phyloP scores from a whole-genome alignment of 2,888 invertebrate species.

The Bedellia somnulentella region DNA sequence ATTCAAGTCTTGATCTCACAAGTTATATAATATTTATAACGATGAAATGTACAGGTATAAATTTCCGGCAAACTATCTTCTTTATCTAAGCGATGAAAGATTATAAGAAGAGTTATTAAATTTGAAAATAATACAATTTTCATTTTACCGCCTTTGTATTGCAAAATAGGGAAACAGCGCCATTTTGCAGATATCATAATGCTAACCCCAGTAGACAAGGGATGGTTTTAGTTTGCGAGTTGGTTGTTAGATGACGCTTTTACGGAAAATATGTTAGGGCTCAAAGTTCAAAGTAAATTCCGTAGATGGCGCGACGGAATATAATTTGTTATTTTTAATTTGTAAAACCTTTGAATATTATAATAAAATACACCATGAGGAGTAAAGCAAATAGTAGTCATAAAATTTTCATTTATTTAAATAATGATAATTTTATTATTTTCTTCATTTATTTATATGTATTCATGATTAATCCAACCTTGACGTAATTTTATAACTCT shows the following conservation, averaged over 20 bases:
- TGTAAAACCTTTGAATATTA: too few species aligned
- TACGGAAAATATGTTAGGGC: slow-evolving; percentile 1
- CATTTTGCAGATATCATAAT: slow-evolving; percentile 37
- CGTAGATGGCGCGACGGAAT: slow-evolving; percentile 32
- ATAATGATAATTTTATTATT: too few species aligned
- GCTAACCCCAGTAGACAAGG: slow-evolving; percentile 33
- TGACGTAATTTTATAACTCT: too few species aligned
- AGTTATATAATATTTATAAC: too few species aligned
- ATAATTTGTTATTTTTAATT: slow-evolving; percentile 4
- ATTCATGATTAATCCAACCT: too few species aligned
- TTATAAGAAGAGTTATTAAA: too few species aligned
- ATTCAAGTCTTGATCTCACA: slow-evolving; percentile 38
- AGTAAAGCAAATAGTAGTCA: slow-evolving; percentile 4
- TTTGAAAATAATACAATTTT: background rate
- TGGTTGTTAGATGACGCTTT: slow-evolving; percentile 30
- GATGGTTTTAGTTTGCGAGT: slow-evolving; percentile 27
- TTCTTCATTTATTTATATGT: too few species aligned
- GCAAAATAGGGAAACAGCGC: slow-evolving; percentile 32
- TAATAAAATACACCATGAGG: too few species aligned
- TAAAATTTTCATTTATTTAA: slow-evolving; percentile 6
- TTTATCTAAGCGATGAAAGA: too few species aligned
- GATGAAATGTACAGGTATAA: too few species aligned
- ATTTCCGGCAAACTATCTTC: too few species aligned
- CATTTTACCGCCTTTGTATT: slow-evolving; percentile 15
- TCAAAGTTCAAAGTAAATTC: slow-evolving; percentile 9